phyloP scores from a whole-genome alignment of 2,113 vertebrate species.

The Glareola pratincola region DNA sequence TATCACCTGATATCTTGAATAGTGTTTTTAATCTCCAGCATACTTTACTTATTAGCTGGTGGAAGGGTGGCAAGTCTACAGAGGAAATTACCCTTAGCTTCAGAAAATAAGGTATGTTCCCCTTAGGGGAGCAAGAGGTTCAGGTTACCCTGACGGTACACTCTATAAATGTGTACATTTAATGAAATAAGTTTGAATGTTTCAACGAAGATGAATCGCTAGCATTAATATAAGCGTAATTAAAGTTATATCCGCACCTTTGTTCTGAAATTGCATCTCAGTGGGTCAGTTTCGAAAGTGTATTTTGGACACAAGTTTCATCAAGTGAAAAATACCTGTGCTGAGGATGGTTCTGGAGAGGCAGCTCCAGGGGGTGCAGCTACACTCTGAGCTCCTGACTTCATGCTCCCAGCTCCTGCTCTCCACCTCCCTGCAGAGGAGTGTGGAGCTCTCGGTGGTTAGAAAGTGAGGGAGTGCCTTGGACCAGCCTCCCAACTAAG shows the following conservation, averaged over 20 bases:
- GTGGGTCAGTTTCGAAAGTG: not conserved
- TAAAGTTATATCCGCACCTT: not conserved
- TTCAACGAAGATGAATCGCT: not conserved
- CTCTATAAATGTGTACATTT: not conserved
- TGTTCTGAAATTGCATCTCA: not conserved
- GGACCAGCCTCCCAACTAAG: not conserved
- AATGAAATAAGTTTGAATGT: not conserved
- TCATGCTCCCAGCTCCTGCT: not conserved
- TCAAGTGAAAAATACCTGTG: not conserved
- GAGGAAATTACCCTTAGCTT: slow-evolving; percentile 48
- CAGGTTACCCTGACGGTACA: not conserved
- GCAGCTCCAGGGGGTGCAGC: not conserved
- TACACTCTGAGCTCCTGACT: not conserved
- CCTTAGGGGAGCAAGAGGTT: slow-evolving; percentile 14
- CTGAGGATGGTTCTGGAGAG: not conserved
- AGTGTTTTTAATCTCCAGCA: slow-evolving; percentile 35
- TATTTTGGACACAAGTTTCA: not conserved
- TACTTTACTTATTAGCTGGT: slow-evolving; percentile 15
- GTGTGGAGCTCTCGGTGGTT: not conserved
- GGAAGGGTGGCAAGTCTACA: not conserved
- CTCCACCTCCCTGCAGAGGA: not conserved
- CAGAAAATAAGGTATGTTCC: slow-evolving; percentile 42
- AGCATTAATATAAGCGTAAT: not conserved
- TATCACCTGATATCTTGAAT: slow-evolving; percentile 18
- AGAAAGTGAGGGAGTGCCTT: not conserved